Conservation (phyloP, 2,113 vertebrate species). For the Cromileptes altivelis region DNA sequence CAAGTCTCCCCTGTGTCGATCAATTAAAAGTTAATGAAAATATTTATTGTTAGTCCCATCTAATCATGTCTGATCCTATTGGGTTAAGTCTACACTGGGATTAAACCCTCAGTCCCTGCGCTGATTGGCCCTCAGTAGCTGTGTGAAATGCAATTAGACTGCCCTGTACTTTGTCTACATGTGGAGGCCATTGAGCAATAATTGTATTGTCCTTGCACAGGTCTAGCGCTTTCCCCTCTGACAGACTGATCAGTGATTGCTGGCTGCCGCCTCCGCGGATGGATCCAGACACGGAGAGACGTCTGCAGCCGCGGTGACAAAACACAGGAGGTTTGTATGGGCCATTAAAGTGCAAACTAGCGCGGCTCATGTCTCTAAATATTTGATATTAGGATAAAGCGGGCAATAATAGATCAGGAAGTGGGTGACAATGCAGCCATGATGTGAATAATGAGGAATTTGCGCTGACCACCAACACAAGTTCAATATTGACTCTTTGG, state of each 20-base stretch:
- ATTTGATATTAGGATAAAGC: constrained; percentile 79
- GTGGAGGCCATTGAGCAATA: constrained; percentile 53
- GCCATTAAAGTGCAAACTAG: constrained; percentile 81
- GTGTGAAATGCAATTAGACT: constrained; percentile 76
- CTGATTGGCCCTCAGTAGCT: constrained; percentile 47
- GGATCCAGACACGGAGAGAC: constrained; percentile 25
- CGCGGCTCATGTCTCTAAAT: constrained; percentile 73
- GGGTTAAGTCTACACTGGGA: constrained; percentile 49
- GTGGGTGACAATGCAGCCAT: constrained; percentile 51
- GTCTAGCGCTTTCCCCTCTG: constrained; percentile 59
- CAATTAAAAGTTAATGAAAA: constrained; percentile 49
- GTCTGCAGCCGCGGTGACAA: constrained; percentile 38
- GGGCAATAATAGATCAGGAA: constrained; percentile 69
- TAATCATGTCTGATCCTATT: constrained; percentile 79
- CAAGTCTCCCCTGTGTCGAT: constrained; percentile 4
- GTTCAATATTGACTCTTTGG: constrained; percentile 77
- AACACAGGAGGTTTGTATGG: neutral
- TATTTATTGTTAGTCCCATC: constrained; percentile 47
- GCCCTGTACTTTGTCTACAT: constrained; percentile 35
- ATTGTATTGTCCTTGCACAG: constrained; percentile 45
- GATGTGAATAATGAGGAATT: constrained; percentile 68
- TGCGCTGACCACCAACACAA: constrained; percentile 71
- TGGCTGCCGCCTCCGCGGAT: constrained; percentile 37
- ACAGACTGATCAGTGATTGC: constrained; percentile 70
- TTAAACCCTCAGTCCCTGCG: constrained; percentile 38